These are phyloP conservation scores for Bombylius major DNA, from an alignment of 2,888 invertebrate genomes.

Conservation along the genomic window DNA sequence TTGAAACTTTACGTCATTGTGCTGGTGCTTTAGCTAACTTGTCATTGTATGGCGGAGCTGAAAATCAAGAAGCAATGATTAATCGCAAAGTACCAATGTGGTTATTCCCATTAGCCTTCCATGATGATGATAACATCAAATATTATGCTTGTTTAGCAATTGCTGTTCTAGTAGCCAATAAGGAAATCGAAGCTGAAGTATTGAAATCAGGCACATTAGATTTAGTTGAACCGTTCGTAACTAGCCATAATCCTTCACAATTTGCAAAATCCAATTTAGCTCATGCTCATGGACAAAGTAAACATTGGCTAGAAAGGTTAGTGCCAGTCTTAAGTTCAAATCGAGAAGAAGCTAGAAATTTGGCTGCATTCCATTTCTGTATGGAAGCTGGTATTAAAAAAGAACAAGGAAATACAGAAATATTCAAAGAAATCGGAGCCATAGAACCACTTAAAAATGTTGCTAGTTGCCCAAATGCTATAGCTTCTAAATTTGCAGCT, in stretches of 20 bases:
- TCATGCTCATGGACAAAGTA: slow-evolving; percentile 91
- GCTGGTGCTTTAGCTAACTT: slow-evolving; percentile 94
- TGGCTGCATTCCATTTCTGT: slow-evolving; percentile 97
- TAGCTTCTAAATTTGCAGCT: slow-evolving; percentile 93
- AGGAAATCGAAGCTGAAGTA: slow-evolving; percentile 95
- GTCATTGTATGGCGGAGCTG: slow-evolving; percentile 90
- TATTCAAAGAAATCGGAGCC: slow-evolving; percentile 89
- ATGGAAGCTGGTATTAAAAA: slow-evolving; percentile 99
- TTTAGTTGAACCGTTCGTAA: slow-evolving; percentile 93
- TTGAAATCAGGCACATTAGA: slow-evolving; percentile 92
- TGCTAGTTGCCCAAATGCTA: slow-evolving; percentile 94
- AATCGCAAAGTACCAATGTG: slow-evolving; percentile 88
- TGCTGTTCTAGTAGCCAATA: slow-evolving; percentile 90
- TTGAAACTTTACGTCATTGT: slow-evolving; percentile 87
- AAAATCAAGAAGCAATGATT: slow-evolving; percentile 96
- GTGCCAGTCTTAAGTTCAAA: slow-evolving; percentile 91
- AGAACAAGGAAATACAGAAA: slow-evolving; percentile 78
- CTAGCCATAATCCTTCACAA: slow-evolving; percentile 84
- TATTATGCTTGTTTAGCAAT: slow-evolving; percentile 98
- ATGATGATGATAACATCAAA: slow-evolving; percentile 91
- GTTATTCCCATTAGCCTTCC: slow-evolving; percentile 95
- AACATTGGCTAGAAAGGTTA: slow-evolving; percentile 83
- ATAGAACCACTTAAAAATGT: slow-evolving; percentile 91
- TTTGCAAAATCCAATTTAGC: slow-evolving; percentile 87
- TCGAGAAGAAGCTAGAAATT: slow-evolving; percentile 86